phyloP scores from a whole-genome alignment of 2,113 vertebrate genomes.

The Gallinago paraguaiae region DNA sequence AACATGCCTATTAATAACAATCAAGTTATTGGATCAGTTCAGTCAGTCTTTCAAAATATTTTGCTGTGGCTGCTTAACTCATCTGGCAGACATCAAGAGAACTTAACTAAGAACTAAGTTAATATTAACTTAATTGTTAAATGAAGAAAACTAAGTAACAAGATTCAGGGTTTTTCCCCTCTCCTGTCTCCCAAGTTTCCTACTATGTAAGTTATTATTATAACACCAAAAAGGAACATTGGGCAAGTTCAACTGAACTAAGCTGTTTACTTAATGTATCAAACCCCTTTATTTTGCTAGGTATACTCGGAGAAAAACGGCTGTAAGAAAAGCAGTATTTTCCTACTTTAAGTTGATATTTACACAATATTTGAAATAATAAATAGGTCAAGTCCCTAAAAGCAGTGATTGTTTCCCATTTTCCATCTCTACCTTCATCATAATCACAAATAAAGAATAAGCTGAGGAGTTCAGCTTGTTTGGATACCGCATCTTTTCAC shows the following conservation, averaged over 20 bases:
- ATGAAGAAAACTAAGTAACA: background rate
- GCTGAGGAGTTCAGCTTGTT: background rate
- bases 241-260: background rate
- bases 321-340: background rate
- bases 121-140: background rate
- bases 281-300: background rate
- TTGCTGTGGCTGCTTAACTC: background rate
- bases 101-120: background rate
- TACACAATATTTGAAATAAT: background rate
- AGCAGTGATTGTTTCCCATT: background rate
- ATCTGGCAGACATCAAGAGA: background rate
- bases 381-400: background rate
- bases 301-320: background rate
- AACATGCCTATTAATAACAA: background rate
- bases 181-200: background rate
- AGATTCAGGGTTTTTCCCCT: background rate
- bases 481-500: background rate
- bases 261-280: background rate
- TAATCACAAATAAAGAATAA: background rate
- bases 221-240: background rate
- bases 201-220: background rate
- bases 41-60: background rate
- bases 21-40: background rate
- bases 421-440: background rate
- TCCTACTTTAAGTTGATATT: background rate